Evolutionary conservation across 2,113 vertebrate genomes (phyloP).

Genomic region (Dicerorhinus sumatrensis): DNA sequence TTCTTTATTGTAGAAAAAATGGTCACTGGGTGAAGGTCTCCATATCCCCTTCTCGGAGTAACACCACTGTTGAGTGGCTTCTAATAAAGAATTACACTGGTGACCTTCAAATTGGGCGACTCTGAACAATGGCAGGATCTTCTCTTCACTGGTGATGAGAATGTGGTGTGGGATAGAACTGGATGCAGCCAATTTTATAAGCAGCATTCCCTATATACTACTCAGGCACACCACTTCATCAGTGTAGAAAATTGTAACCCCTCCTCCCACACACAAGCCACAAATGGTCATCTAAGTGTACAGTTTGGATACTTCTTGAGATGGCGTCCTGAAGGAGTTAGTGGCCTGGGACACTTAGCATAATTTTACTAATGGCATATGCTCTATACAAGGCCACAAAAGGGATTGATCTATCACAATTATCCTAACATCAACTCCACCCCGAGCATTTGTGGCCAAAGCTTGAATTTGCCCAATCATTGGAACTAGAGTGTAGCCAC

Average conservation of each 20-base stretch:
- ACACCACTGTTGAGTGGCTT: neutral
- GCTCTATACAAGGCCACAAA: neutral
- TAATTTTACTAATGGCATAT: neutral
- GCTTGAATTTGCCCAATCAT: neutral
- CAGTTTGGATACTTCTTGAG: neutral
- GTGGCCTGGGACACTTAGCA: neutral
- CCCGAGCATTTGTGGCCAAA: neutral
- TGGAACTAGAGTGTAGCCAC: too few species aligned
- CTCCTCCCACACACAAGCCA: fast-evolving
- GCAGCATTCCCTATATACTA: neutral
- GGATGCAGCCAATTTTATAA: neutral
- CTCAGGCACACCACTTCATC: neutral
- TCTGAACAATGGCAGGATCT: neutral
- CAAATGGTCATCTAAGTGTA: neutral
- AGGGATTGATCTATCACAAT: neutral
- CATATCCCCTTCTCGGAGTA: neutral
- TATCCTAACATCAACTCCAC: too few species aligned
- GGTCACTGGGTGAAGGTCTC: neutral
- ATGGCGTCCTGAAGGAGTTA: neutral
- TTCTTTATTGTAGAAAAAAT: neutral
- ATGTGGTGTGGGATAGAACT: neutral
- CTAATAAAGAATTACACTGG: neutral
- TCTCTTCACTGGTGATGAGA: neutral
- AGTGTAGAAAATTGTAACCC: neutral
- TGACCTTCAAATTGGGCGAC: neutral